A percentile compares a stretch with the other conserved stretches of the same genome.
Evolutionary conservation across 2,888 invertebrate genomes (phyloP).

Genomic region (Electrophaes corylata): DNA sequence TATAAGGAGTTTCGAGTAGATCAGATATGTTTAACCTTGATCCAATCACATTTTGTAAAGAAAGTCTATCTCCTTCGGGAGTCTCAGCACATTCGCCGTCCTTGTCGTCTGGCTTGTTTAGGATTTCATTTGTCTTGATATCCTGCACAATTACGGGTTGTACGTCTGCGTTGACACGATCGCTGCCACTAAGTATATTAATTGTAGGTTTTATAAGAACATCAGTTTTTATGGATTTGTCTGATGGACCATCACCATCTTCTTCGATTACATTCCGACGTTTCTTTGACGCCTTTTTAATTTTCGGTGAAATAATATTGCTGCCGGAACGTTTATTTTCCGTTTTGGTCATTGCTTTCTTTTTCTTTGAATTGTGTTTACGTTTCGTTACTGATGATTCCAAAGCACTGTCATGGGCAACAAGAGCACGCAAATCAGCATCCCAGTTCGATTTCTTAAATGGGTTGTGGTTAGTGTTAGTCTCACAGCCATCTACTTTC

Average conservation of each 20-base stretch:
- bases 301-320: conserved; percentile 37
- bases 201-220: conserved; percentile 61
- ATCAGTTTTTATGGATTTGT: conserved; percentile 13
- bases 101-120: conserved; percentile 48
- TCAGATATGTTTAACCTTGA: conserved; percentile 76
- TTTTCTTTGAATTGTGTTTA: conserved; percentile 44
- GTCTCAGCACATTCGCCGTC: conserved; percentile 60
- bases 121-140: conserved; percentile 45
- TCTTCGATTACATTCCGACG: conserved; percentile 44
- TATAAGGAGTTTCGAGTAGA: conserved; percentile 85
- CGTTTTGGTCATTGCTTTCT: conserved; percentile 37
- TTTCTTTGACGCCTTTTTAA: conserved; percentile 45
- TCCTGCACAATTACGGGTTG: conserved; percentile 2
- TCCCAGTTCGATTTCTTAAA: conserved; percentile 67
- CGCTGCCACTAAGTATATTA: conserved; percentile 55
- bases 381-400: conserved; percentile 31
- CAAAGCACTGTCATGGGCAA: conserved; percentile 41
- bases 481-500: conserved; percentile 39
- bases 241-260: conserved; percentile 39
- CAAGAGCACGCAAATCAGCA: conserved; percentile 66
- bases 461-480: conserved; percentile 38
- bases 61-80: conserved; percentile 71
- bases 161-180: conserved; percentile 30
- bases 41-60: conserved; percentile 72
- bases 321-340: conserved; percentile 31